These are phyloP conservation scores for Phodopus roborovskii DNA, from an alignment of 2,113 vertebrate species.

Conservation along the genomic window DNA sequence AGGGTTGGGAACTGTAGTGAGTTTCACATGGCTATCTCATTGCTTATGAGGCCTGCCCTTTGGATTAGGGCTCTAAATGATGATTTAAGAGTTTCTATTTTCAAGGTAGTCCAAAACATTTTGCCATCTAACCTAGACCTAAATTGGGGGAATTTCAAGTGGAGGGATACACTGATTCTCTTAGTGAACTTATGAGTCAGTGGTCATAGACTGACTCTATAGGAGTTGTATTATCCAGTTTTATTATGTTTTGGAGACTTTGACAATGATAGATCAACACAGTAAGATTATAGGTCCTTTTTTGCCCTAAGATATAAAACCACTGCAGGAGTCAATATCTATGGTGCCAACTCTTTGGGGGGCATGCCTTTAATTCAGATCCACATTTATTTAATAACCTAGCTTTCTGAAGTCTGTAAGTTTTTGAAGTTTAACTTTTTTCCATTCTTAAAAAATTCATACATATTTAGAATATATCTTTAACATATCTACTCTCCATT, in stretches of 20 bases:
- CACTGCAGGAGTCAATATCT: background rate
- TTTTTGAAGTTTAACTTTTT: too few relatives aligned
- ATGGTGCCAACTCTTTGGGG: background rate
- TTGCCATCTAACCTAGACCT: background rate
- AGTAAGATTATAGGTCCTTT: background rate
- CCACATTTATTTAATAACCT: background rate
- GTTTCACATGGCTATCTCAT: background rate
- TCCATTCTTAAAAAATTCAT: too few relatives aligned
- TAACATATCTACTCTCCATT: too few relatives aligned
- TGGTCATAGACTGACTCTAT: background rate
- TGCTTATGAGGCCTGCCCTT: background rate
- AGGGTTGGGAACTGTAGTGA: background rate
- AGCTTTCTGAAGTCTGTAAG: background rate
- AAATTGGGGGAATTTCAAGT: conserved; percentile 30
- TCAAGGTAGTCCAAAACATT: background rate
- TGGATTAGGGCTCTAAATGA: background rate
- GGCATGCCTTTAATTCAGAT: background rate
- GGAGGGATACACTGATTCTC: background rate
- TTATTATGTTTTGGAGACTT: conserved; percentile 11
- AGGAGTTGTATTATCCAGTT: background rate
- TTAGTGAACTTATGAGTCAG: background rate
- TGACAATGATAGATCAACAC: background rate
- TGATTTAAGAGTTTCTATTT: background rate
- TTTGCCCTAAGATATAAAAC: background rate
- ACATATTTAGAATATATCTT: too few relatives aligned